Base-by-base conservation (phyloP, 1,140 invertebrate genomes). In the Schlechtendalia chinensis region DNA sequence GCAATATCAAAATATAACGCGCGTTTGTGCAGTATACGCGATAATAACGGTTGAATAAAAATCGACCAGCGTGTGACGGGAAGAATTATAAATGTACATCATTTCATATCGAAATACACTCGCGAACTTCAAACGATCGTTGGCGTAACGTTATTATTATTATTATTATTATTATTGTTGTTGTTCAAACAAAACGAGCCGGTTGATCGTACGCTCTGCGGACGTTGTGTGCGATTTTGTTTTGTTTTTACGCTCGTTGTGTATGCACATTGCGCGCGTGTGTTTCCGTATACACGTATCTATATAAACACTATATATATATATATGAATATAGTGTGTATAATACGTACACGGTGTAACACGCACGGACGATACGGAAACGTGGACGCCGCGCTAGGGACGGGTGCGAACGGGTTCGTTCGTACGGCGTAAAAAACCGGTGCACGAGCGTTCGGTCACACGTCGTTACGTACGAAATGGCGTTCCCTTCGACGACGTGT, bases 191-290 rank as follows among this genome's bases (percentile, higher is more conserved):
- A 10, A 17, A 27, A 24, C 59, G 27, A 22, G 5, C 12, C 32
- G 63, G 19, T 19, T 67, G 45, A 67, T 67, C 22, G 32, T 45
- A 67, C 32, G 39, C 16, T 32, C 10, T 10, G 12, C 1, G 63
- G 19, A 11, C 32, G 45, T 67, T 67, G 63, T 65, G 29, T 39
- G 29, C 19, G 19, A 22, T 45, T 67, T 67, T n/a, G n/a, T n/a
- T n/a, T 67, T 45, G 14, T 65, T 65, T 65, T 39, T 65, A 39
- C 29, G 1, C 29, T 17, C n/a, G 19, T 67, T 67, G 22, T n/a
- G n/a, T 67, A 67, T 67, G 63, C 63, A n/a, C 63, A 39, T 39
- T 39, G 32, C 32, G 32, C 32, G 32, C n/a, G n/a, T n/a, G n/a
- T n/a, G n/a, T n/a, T n/a, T n/a, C n/a, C n/a, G n/a, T n/a, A n/a